A percentile compares a stretch with the other conserved stretches of the same genome.
phyloP scores from a whole-genome alignment of 1,140 invertebrate species.

The Drosophila jambulina region DNA sequence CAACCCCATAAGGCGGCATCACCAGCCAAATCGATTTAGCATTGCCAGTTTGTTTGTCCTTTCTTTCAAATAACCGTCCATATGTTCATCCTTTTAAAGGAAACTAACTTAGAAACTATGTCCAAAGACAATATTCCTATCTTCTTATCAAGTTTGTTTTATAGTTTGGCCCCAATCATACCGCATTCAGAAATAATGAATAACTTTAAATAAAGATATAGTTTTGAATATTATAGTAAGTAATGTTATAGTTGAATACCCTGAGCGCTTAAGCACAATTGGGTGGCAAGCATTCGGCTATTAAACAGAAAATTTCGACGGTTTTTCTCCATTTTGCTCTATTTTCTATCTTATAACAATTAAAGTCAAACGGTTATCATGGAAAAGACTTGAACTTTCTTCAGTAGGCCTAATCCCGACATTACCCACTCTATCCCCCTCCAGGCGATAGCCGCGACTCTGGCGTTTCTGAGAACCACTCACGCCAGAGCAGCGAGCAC shows the following conservation, averaged over 20 bases:
- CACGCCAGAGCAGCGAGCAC: conserved; percentile 91
- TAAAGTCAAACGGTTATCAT: not conserved
- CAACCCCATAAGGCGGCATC: no score
- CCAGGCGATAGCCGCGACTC: conserved; percentile 89
- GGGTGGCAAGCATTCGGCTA: no score
- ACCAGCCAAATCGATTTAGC: not conserved
- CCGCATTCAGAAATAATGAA: no score
- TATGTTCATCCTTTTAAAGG: not conserved
- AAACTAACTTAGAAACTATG: no score
- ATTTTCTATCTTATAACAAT: no score
- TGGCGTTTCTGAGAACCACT: conserved; percentile 90
- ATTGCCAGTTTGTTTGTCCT: not conserved
- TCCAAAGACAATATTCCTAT: no score
- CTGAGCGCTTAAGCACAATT: not conserved
- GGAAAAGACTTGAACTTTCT: not conserved
- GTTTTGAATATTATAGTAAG: no score
- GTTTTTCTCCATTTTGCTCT: no score
- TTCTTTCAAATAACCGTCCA: not conserved
- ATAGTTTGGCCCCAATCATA: no score
- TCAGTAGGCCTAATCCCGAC: not conserved
- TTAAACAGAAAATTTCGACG: no score
- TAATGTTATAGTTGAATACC: not conserved
- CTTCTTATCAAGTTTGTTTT: not conserved
- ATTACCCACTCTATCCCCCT: not conserved
- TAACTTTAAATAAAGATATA: no score